Evolutionary conservation across 1,140 invertebrate genomes (phyloP), one percentile per base, ranked within the genome.

Genomic region (Drosophila suzukii): DNA sequence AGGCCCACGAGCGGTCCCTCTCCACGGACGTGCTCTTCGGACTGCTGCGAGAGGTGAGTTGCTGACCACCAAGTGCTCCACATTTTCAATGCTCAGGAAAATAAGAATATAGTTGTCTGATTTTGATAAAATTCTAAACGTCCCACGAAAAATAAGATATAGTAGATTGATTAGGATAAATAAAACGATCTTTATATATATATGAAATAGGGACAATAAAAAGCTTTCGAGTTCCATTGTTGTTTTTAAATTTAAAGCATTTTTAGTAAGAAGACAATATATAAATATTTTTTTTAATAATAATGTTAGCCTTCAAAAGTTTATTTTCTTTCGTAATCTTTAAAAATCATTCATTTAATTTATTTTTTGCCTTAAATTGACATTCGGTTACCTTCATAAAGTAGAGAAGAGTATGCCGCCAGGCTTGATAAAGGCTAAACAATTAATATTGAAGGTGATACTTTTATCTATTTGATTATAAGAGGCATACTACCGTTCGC

Each of bases 1-100:
- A 99, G 94, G 99, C 99, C 85, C 98, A 99, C 92, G 99, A 99
- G 93, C 93, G 98, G 12, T 99, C 98, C 0, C 94, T 99, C 0
- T 99, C 97, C 63, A 99, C 98, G 4, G 99, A 99, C 92, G 99
- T 99, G 24, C 94, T 99, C 3, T 99, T 99, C 93, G 99, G 99
- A 12, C 93, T 99, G 57, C 93, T 99, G 4, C 93, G 99, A 93
- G 97, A 99, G 94, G 97, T 98, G 91, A 95, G 94, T 94, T 39
- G 15, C 2, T 27, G 15, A 3, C 6, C 15, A 11, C 6, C 41
- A 39, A 30, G 57, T 47, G 47, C 38, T 30, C 20, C n/a, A n/a
- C 24, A 47, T 27, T 27, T 0, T 20, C 27, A 27, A 27, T 4
- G 32, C 3, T 34, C 32, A 10, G 7, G 7, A 34, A 34, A 34